phyloP scores from a whole-genome alignment of 2,113 vertebrate species.

The Sebastes fasciatus region DNA sequence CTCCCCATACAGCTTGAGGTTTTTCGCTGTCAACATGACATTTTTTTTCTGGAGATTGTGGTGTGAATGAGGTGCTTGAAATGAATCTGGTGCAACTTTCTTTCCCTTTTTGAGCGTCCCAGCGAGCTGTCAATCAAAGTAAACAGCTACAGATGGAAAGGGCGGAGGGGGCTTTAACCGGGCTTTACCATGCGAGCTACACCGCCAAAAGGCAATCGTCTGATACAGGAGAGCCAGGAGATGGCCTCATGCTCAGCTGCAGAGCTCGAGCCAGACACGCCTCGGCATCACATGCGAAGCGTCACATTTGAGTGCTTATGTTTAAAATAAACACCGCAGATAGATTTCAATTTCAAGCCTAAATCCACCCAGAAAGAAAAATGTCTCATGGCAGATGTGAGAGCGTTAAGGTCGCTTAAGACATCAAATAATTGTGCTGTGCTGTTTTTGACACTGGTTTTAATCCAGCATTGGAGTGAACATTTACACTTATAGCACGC shows the following conservation, averaged over 20 bases:
- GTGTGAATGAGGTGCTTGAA: slow-evolving; percentile 45
- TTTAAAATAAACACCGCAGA: slow-evolving; percentile 54
- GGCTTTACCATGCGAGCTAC: slow-evolving; percentile 50
- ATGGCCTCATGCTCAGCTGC: slow-evolving; percentile 68
- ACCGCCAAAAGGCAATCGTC: slow-evolving; percentile 59
- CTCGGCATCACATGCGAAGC: slow-evolving; percentile 50
- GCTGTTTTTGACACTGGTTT: slow-evolving; percentile 35
- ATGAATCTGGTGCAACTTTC: slow-evolving; percentile 51
- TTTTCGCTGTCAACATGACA: slow-evolving; percentile 54
- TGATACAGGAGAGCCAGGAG: slow-evolving; percentile 56
- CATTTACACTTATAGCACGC: slow-evolving; percentile 24
- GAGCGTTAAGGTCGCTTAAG: slow-evolving; percentile 31
- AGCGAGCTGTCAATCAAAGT: slow-evolving; percentile 65
- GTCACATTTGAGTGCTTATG: slow-evolving; percentile 35
- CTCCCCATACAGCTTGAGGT: slow-evolving; percentile 50
- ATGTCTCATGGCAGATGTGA: slow-evolving; percentile 35
- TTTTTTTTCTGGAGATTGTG: slow-evolving; percentile 52
- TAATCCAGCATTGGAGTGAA: slow-evolving; percentile 20
- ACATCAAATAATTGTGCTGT: slow-evolving; percentile 29
- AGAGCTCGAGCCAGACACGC: slow-evolving; percentile 46
- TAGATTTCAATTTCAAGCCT: slow-evolving; percentile 43
- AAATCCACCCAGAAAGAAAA: slow-evolving; percentile 32
- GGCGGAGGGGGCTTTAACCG: slow-evolving; percentile 55
- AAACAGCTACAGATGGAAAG: slow-evolving; percentile 71
- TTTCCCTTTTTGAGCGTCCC: slow-evolving; percentile 51